A percentile compares a stretch with the other conserved stretches of the same genome.
phyloP scores from a whole-genome alignment of 2,113 vertebrate species.

The Scomber colias region DNA sequence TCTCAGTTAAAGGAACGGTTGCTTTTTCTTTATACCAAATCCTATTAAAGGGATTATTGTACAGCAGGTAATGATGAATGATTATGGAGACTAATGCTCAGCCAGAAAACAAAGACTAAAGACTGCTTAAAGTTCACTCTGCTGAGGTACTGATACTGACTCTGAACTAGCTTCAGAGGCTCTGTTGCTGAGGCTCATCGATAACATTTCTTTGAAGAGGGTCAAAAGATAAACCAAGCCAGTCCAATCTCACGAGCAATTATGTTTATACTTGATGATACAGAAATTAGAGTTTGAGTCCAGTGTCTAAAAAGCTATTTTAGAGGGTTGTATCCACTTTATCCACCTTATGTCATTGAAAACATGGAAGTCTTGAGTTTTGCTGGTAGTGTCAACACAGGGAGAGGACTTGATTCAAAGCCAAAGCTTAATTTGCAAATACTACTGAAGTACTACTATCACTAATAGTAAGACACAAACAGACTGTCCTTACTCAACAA shows the following conservation, averaged over 20 bases:
- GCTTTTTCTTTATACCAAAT: neutral
- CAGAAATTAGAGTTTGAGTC: too few relatives aligned
- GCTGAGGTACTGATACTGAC: neutral
- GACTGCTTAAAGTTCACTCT: neutral
- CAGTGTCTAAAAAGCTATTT: too few relatives aligned
- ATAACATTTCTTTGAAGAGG: slow-evolving; percentile 1
- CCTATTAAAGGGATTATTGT: neutral
- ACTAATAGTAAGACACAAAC: too few relatives aligned
- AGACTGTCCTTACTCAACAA: too few relatives aligned
- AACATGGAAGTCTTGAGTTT: too few relatives aligned
- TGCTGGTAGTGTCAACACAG: too few relatives aligned
- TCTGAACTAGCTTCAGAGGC: neutral
- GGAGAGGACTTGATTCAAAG: too few relatives aligned
- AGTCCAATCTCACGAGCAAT: neutral
- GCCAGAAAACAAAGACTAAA: neutral
- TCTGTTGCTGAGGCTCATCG: slow-evolving; percentile 17
- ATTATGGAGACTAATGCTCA: neutral
- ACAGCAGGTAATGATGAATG: neutral
- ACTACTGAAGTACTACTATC: too few relatives aligned
- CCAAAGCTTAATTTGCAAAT: too few relatives aligned
- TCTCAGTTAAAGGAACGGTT: neutral
- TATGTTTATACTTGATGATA: neutral
- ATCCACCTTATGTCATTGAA: too few relatives aligned
- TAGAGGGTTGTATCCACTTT: too few relatives aligned
- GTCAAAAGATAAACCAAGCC: neutral